Base-by-base conservation (phyloP, 2,113 vertebrate species). In the Channa maculata region DNA sequence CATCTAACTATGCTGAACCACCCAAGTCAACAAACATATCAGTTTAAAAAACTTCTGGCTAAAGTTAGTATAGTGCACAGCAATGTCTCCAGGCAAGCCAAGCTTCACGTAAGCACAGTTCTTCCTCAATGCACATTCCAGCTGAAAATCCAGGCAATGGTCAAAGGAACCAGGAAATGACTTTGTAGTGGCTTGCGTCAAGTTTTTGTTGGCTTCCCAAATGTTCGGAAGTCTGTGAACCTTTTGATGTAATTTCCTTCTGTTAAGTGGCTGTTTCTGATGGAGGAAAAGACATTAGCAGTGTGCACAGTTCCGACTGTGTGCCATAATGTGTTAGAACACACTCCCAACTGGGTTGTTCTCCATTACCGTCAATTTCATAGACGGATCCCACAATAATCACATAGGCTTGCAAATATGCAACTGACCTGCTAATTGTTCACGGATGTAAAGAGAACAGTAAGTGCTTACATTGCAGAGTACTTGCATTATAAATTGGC, bases 171-270 rank as follows among this genome's bases (percentile, higher is more conserved):
- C 73, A 58, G 60, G 72, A 84, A 87, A 90, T 91, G 85, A 85
- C 67, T 78, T 66, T 69, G 84, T 39, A 61, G 80, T 75, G 39
- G 76, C 65, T 86, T 86, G 83, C 34, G 61, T 86, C 87, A 80
- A 70, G 65, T 79, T 61, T 77, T 33, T 83, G 83, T 86, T 86
- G 82, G 80, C 85, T 84, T 84, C 77, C 57, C 53, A 57, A 83
- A 86, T 64, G 65, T 85, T 87, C 80, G 82, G 63, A 86, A 72
- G 68, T 76, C 80, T 77, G 57, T 34, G 41, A 62, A 65, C 53
- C 87, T 89, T 85, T 90, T 92, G 88, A 93, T 85, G 91, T 88
- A 44, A 14, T 74, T 86, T 86, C 80, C 85, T 86, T 74, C 67
- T 87, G 69, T 80, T 34, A 3, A 41, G 43, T 10, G 78, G 66